Percentiles rank a stretch among this genome's conserved stretches.
phyloP scores from a whole-genome alignment of 2,113 vertebrate species.

The Puma concolor region DNA sequence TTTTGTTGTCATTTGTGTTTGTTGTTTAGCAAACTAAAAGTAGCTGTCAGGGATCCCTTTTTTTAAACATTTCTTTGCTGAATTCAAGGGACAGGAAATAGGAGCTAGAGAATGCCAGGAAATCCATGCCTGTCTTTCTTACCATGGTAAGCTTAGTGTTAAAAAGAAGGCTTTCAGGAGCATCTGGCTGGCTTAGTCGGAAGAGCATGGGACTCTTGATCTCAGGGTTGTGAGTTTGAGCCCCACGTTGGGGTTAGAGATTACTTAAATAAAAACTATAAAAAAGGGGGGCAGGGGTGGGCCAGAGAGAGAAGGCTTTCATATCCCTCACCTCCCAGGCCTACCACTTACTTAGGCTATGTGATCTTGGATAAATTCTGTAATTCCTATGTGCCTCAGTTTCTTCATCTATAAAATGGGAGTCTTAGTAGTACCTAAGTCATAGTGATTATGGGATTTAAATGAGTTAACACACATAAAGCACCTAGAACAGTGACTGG shows the following conservation, averaged over 20 bases:
- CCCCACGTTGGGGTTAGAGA: not conserved
- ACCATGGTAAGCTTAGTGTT: not conserved
- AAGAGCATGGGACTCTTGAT: not conserved
- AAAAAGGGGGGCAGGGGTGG: not conserved
- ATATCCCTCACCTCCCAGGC: not conserved
- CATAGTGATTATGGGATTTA: not conserved
- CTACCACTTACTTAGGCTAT: not conserved
- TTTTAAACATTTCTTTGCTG: not conserved
- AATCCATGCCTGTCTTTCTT: not conserved
- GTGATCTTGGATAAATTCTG: slow-evolving; percentile 1
- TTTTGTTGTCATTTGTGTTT: slow-evolving; percentile 34
- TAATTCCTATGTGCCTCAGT: not conserved
- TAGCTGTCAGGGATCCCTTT: slow-evolving; percentile 22
- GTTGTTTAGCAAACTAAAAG: slow-evolving; percentile 33
- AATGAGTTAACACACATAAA: slow-evolving; percentile 12
- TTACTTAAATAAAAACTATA: not conserved
- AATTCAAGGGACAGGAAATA: not conserved
- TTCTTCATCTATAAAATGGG: slow-evolving; percentile 4
- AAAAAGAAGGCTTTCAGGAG: not conserved
- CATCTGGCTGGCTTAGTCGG: not conserved
- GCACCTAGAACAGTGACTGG: not conserved
- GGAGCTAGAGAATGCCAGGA: not conserved
- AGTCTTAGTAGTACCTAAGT: not conserved
- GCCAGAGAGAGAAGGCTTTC: not conserved
- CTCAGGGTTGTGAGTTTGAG: not conserved